phyloP scores from a whole-genome alignment of 2,113 vertebrate species.

The Embiotoca jacksoni region DNA sequence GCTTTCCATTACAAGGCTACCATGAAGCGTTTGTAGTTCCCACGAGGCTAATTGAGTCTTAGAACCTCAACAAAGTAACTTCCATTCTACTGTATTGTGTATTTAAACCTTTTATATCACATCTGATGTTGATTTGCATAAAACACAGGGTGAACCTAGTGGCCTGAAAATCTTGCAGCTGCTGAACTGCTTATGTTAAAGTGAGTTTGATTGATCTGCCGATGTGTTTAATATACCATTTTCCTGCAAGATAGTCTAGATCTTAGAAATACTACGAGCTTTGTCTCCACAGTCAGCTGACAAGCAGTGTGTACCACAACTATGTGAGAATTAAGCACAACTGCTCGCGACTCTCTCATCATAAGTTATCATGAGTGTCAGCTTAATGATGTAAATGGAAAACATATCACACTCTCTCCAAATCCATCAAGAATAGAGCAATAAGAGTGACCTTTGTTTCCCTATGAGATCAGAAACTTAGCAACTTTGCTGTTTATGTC shows the following conservation, averaged over 20 bases:
- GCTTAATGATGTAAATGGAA: conserved; percentile 22
- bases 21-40: conserved; percentile 51
- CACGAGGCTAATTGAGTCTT: conserved; percentile 67
- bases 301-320: not conserved
- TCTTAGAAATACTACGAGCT: not conserved
- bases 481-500: conserved; percentile 57
- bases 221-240: conserved; percentile 12
- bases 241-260: conserved; percentile 3
- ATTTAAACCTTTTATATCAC: conserved; percentile 14
- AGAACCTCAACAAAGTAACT: conserved; percentile 54
- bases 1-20: conserved; percentile 34
- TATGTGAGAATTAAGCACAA: not conserved
- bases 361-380: not conserved
- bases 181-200: conserved; percentile 1
- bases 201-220: conserved; percentile 25
- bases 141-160: conserved; percentile 5
- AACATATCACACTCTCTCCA: conserved; percentile 7
- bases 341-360: not conserved
- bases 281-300: not conserved
- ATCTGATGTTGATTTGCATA: conserved; percentile 48
- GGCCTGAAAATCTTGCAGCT: conserved; percentile 7
- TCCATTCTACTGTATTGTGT: conserved; percentile 49
- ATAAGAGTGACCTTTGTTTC: conserved; percentile 44
- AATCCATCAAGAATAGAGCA: not conserved
- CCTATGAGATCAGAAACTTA: conserved; percentile 46